Evolutionary conservation across 2,888 invertebrate genomes (phyloP), one percentile per base, ranked within the genome.

Genomic region (Acholoe squamosa): DNA sequence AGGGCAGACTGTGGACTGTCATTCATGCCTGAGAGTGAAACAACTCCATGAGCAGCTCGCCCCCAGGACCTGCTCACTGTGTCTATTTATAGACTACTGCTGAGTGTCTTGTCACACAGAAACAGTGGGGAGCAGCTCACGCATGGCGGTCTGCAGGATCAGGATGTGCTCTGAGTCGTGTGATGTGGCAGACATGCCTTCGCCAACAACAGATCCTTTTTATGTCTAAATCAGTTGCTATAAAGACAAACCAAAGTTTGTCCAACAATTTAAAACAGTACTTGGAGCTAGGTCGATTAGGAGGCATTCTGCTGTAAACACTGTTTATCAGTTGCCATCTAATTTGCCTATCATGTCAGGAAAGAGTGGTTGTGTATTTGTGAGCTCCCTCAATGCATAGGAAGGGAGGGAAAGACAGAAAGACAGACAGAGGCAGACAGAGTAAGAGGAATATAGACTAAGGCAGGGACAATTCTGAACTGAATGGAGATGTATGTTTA

Each of bases 181-280:
- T 61, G 61, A n/a, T 61, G 19, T 61, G 61, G 61, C 61, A 61
- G 61, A 61, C 61, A 61, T 3, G 61, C n/a, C 61, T 19, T 3
- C 61, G 61, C 61, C 61, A 19, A 19, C 19, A 61, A n/a, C 61
- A 61, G 61, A 61, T n/a, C 19, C 43, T 43, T 43, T 43, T 43
- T 43, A 43, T 43, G 43, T 10, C 5, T 10, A 43, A 43, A 43
- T 43, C 43, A 43, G 10, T 43, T 43, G 43, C 10, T 43, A 43
- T 43, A 43, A 61, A 61, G 61, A 61, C 61, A 61, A 61, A 61
- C 61, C n/a, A n/a, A 61, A 61, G 22, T 61, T 61, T 61, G 61
- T 61, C 61, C 61, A n/a, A 61, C 61, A 61, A 61, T 61, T n/a
- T n/a, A 61, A 61, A 19, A 14, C 22, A 61, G 19, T n/a, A 61